A percentile compares a stretch with the other conserved stretches of the same genome.
phyloP scores from a whole-genome alignment of 2,888 invertebrate species.

The Hymenopus coronatus region DNA sequence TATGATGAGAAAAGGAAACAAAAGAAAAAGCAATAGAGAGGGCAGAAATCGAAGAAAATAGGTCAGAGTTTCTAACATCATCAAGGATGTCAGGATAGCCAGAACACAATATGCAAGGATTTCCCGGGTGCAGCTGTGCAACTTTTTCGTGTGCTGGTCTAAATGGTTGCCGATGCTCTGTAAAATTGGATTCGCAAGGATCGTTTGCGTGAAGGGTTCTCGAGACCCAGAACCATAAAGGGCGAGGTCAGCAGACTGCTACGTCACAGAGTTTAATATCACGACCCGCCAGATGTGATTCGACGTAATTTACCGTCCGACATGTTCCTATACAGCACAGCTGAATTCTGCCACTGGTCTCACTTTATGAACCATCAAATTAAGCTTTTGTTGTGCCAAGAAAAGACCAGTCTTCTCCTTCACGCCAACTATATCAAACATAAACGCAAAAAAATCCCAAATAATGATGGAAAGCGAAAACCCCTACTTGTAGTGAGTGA shows the following conservation, averaged over 20 bases:
- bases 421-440: not conserved
- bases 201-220: constrained; percentile 1
- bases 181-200: constrained; percentile 14
- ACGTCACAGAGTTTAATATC: not conserved
- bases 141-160: not conserved
- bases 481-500: not conserved
- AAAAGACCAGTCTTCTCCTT: not conserved
- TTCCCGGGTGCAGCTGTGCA: not conserved
- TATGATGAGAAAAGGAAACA: not conserved
- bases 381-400: not conserved
- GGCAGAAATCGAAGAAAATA: not conserved
- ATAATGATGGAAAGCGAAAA: not conserved
- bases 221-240: not conserved
- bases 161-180: not conserved
- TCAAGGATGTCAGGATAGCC: not conserved
- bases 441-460: not conserved
- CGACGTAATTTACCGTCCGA: not conserved
- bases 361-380: not conserved
- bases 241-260: not conserved
- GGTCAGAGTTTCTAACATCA: not conserved
- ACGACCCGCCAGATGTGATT: not conserved
- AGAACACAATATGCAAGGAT: not conserved
- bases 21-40: not conserved
- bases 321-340: not conserved
- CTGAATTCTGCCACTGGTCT: not conserved